Percentiles rank a stretch among this genome's conserved stretches.
Conservation (phyloP, 2,888 invertebrate genomes). For the Dicyrtomina minuta region DNA sequence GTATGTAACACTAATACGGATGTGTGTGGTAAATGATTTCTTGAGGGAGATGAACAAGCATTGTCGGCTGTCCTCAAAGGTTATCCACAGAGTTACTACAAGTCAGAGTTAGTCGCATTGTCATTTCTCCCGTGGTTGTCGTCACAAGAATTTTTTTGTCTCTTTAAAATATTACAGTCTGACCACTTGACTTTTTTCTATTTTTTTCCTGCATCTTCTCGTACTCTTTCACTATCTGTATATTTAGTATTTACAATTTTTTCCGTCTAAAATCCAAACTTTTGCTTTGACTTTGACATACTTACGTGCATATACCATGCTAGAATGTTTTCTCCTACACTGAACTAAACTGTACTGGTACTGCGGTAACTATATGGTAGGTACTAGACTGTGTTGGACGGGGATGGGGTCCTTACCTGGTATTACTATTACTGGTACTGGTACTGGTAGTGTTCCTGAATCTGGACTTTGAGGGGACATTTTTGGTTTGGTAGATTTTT, state of each 20-base stretch:
- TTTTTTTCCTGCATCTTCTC: background rate
- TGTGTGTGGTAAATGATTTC: slow-evolving; percentile 31
- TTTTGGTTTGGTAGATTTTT: too few species aligned
- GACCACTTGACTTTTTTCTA: slow-evolving; percentile 17
- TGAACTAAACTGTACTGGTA: too few species aligned
- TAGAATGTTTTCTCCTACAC: background rate
- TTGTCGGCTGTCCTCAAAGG: slow-evolving; percentile 34
- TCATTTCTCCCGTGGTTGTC: slow-evolving; percentile 4
- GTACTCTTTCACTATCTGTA: too few species aligned
- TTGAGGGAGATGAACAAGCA: slow-evolving; percentile 12
- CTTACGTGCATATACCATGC: background rate
- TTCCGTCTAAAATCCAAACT: too few species aligned
- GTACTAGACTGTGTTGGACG: too few species aligned
- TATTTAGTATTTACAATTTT: too few species aligned
- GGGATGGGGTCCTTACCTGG: too few species aligned
- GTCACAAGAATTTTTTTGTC: slow-evolving; percentile 19
- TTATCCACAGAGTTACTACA: slow-evolving; percentile 24
- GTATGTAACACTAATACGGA: background rate
- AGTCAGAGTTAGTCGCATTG: slow-evolving; percentile 18
- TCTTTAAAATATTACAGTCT: slow-evolving; percentile 11
- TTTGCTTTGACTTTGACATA: background rate
- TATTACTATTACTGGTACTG: too few species aligned
- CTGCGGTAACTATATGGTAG: too few species aligned
- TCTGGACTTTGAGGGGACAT: too few species aligned
- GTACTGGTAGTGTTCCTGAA: too few species aligned